phyloP scores from a whole-genome alignment of 2,888 invertebrate genomes.

The Morpho deidamia region DNA sequence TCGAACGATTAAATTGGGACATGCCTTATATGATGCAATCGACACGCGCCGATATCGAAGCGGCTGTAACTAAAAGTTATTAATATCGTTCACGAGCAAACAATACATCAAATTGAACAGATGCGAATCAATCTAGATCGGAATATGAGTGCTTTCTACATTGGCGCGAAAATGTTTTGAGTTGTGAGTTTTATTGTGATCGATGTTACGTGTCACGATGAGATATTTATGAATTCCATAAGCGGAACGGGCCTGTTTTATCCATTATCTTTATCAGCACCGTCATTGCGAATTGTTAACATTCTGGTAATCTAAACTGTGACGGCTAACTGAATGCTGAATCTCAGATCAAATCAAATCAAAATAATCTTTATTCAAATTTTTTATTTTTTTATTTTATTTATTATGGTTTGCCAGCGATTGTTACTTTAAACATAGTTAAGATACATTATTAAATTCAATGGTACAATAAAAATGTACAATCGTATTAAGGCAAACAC shows the following conservation, averaged over 20 bases:
- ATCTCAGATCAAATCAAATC: too few species aligned
- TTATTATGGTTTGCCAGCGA: too few species aligned
- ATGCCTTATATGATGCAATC: not conserved
- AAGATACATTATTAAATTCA: too few species aligned
- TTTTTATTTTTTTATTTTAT: too few species aligned
- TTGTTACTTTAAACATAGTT: too few species aligned
- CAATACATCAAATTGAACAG: slow-evolving; percentile 25
- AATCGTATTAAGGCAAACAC: too few species aligned
- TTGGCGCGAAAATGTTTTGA: slow-evolving; percentile 23
- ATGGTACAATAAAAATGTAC: too few species aligned
- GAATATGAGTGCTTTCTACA: slow-evolving; percentile 29
- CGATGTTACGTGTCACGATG: slow-evolving; percentile 24
- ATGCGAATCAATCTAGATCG: slow-evolving; percentile 28
- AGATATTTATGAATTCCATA: slow-evolving; percentile 30
- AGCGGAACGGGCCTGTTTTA: slow-evolving; percentile 27
- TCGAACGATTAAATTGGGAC: too few species aligned
- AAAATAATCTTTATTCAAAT: too few species aligned
- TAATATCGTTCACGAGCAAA: slow-evolving; percentile 18
- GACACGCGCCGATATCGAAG: not conserved
- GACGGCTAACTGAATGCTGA: not conserved
- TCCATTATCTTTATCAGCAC: slow-evolving; percentile 21
- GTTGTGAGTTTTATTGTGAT: slow-evolving; percentile 29
- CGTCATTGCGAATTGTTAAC: slow-evolving; percentile 1
- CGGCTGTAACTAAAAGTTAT: slow-evolving; percentile 16
- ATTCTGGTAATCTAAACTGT: not conserved